phyloP scores from a whole-genome alignment of 2,888 invertebrate species.

The Yponomeuta sedellus region DNA sequence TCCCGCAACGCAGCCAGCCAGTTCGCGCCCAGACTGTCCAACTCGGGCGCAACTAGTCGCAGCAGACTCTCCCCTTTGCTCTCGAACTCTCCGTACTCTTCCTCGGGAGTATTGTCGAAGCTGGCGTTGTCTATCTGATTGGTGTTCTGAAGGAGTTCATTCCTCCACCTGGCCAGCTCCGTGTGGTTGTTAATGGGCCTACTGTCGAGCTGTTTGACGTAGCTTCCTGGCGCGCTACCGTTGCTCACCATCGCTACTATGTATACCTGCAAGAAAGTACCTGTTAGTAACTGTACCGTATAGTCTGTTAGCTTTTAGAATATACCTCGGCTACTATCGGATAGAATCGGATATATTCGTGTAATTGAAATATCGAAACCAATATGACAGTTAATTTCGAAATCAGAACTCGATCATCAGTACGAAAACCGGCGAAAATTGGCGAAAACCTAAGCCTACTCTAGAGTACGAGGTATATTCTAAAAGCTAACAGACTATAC shows the following conservation, averaged over 20 bases:
- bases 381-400: too few species aligned
- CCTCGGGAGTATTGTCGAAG: conserved; percentile 40
- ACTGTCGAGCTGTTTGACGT: conserved; percentile 67
- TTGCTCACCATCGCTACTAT: conserved; percentile 94
- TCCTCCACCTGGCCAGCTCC: conserved; percentile 62
- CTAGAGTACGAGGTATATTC: too few species aligned
- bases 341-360: too few species aligned
- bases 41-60: conserved; percentile 94
- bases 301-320: too few species aligned
- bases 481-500: too few species aligned
- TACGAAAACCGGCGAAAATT: too few species aligned
- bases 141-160: conserved; percentile 47
- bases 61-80: conserved; percentile 89
- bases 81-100: conserved; percentile 85
- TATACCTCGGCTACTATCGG: too few species aligned
- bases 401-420: too few species aligned
- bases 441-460: too few species aligned
- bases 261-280: conserved; percentile 80
- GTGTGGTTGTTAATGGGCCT: conserved; percentile 59
- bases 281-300: too few species aligned
- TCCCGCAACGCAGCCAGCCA: conserved; percentile 97
- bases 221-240: conserved; percentile 80
- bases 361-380: too few species aligned
- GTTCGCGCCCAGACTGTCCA: conserved; percentile 92
- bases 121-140: conserved; percentile 52